Evolutionary conservation across 2,888 invertebrate species (phyloP).

Genomic region (Meta bourneti): DNA sequence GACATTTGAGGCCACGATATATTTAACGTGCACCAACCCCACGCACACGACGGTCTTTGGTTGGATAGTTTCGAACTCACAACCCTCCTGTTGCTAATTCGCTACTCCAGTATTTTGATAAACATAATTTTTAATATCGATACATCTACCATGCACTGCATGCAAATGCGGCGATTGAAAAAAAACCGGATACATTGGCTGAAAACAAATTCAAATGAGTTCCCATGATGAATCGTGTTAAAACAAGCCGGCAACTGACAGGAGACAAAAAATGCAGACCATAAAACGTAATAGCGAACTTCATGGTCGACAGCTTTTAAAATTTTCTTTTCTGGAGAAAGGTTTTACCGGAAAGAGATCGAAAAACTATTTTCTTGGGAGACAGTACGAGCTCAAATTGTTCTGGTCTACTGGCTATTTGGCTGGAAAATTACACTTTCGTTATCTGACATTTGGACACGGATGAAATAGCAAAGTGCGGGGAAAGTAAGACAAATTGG

Average conservation of each 20-base stretch:
- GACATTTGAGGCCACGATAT: too few relatives aligned
- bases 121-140: too few relatives aligned
- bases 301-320: constrained; percentile 17
- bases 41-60: too few relatives aligned
- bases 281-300: constrained; percentile 21
- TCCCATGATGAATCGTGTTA: background rate
- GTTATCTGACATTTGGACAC: constrained; percentile 24
- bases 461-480: constrained; percentile 25
- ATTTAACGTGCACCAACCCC: too few relatives aligned
- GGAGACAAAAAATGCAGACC: background rate
- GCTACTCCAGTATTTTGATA: too few relatives aligned
- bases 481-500: constrained; percentile 26
- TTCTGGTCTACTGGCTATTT: constrained; percentile 22
- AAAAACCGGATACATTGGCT: too few relatives aligned
- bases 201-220: background rate
- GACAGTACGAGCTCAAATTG: constrained; percentile 30
- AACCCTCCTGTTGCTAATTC: too few relatives aligned
- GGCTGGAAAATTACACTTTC: constrained; percentile 51
- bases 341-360: background rate
- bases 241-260: too few relatives aligned
- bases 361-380: constrained; percentile 30
- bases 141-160: too few relatives aligned
- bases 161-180: too few relatives aligned
- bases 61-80: too few relatives aligned
- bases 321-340: background rate